Base-by-base conservation (phyloP, 1,140 invertebrate genomes). In the Apocrypta bakeri region DNA sequence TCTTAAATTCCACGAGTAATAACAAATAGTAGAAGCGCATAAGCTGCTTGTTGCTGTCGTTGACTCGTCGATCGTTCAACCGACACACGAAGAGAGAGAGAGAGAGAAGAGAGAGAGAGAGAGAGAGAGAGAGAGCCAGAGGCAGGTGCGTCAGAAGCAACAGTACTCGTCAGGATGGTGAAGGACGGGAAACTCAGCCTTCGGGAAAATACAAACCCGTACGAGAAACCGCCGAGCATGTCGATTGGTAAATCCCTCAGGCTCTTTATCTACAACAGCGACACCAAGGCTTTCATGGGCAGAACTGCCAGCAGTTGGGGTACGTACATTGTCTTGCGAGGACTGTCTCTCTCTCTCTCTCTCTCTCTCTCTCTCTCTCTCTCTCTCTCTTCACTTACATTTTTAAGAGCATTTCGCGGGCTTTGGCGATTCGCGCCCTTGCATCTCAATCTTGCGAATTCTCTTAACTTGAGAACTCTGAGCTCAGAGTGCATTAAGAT, bases 221-320 rank as follows among this genome's bases (percentile, higher is more conserved):
- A 91, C 84, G 88, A 90, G 77, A 91, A 90, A 79, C 90, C 91
- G 76, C 88, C 90, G 29, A 88, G 84, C 61, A 77, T 90, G 48
- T 86, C 88, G 21, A 75, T 77, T 21, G 48, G 85, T 61, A 88
- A 91, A 61, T 83, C 88, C 1, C 42, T 94, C 78, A 90, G 86
- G 74, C 90, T 90, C 83, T 95, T 95, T 87, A 84, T 97, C 76
- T 97, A 95, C 89, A 95, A 97, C 89, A 87, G 93, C 29, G 93
- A 96, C 79, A 95, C 95, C 14, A 94, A 95, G 68, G 94, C 94
- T n/a, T 93, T 96, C 87, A 91, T 96, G 86, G 96, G 96, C 82
- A 92, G 96, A 87, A 95, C 95, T 82, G 93, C 93, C 42, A 89
- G 93, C 87, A 95, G 95, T 89, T 97, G 96, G 96, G 95, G 96